Evolutionary conservation across 2,797 vertebrate genomes (phyloP), one percentile per base, ranked within the genome.

Genomic region (Meda fulgida): DNA sequence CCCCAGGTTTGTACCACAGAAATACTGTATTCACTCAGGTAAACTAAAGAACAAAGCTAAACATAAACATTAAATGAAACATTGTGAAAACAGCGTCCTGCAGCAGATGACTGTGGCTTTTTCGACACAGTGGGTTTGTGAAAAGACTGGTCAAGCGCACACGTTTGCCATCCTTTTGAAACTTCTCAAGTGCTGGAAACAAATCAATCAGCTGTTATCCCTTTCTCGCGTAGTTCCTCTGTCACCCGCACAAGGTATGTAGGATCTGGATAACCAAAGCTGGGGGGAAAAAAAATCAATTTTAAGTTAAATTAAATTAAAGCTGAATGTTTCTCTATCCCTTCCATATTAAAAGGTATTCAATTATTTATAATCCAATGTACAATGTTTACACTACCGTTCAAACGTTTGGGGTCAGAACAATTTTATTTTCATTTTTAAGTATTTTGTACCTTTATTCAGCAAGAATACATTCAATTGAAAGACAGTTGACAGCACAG

Each of bases 211-310:
- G 94, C 95, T 0, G 95, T 97, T 93, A 98, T 97, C 86, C 97
- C 97, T 93, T 98, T 98, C 92, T 97, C 97, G 91, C 97, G 93
- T 86, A 98, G 95, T 90, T 98, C 97, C 92, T 98, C 97, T 29
- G 97, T 97, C 91, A 98, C 97, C 88, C 97, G 95, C 84, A 97
- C 96, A 92, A 98, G 94, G 92, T 98, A 98, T 83, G 97, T 97
- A 83, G 97, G 97, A 92, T 98, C 97, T 66, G 97, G 97, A 93
- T 97, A 98, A 89, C 97, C 97, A 90, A 98, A 98, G 92, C 97
- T 98, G 93, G 3, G 3, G 4, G 85, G 87, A 90, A 85, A 89
- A 91, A 89, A 77, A 40, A 5, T 16, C 14, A 18, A 48, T 48
- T 16, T 46, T 16, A 48, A 18, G 5, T 48, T 48, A 48, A 48